These are phyloP conservation scores for Thomomys bottae DNA, from an alignment of 2,113 vertebrate genomes.

Conservation along the genomic window DNA sequence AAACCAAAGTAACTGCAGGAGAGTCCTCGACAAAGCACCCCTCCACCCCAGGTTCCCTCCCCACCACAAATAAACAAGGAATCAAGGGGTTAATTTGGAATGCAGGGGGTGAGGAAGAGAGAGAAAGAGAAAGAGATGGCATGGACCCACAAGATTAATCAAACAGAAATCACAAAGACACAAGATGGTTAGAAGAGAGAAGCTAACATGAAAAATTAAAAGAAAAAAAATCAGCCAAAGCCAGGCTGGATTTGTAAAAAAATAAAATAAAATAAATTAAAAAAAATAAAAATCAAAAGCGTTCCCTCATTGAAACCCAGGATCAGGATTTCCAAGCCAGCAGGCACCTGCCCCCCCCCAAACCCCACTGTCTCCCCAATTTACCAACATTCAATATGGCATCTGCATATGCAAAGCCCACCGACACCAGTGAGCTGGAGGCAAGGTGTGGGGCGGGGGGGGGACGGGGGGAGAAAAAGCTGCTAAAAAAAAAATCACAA, in stretches of 20 bases:
- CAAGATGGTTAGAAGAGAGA: constrained; percentile 68
- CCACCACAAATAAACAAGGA: constrained; percentile 58
- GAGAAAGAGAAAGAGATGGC: not conserved
- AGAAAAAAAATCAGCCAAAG: constrained; percentile 58
- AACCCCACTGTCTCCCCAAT: too few relatives aligned
- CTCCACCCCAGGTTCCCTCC: too few relatives aligned
- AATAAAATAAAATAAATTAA: constrained; percentile 13
- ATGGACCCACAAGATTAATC: not conserved
- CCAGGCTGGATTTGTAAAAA: constrained; percentile 55
- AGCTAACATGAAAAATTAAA: constrained; percentile 36
- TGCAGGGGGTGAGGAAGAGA: not conserved
- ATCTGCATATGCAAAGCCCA: constrained; percentile 82
- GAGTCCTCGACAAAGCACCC: constrained; percentile 76
- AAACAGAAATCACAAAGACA: constrained; percentile 65
- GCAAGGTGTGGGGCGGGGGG: too few relatives aligned
- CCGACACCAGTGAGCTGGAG: constrained; percentile 73
- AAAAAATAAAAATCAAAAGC: constrained; percentile 41
- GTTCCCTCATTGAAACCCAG: constrained; percentile 51
- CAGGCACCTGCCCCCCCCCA: not conserved
- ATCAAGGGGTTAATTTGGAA: constrained; percentile 71
- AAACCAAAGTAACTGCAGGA: constrained; percentile 70
- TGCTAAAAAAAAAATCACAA: constrained; percentile 84
- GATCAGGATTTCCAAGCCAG: constrained; percentile 35
- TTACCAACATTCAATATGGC: not conserved
- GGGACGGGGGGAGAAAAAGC: constrained; percentile 86